Evolutionary conservation across 2,888 invertebrate genomes (phyloP).

Genomic region (Hyalella azteca): DNA sequence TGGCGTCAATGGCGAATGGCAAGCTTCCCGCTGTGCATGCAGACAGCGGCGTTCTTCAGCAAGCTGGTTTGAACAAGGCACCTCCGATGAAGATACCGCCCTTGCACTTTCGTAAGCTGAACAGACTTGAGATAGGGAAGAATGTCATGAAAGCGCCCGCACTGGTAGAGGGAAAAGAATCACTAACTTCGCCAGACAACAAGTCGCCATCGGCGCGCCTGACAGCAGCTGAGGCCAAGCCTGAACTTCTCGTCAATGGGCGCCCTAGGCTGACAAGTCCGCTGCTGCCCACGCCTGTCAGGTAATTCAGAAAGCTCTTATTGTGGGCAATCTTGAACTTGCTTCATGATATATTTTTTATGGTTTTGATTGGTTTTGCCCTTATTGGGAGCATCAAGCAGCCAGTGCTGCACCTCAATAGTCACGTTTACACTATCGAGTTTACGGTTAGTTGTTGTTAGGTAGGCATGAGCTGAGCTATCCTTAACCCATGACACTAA

Average conservation of each 20-base stretch:
- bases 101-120: constrained; percentile 18
- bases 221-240: not conserved
- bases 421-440: no score
- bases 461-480: no score
- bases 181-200: not conserved
- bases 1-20: not conserved
- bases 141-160: not conserved
- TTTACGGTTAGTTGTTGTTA: no score
- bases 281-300: not conserved
- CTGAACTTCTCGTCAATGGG: not conserved
- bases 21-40: not conserved
- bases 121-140: constrained; percentile 13
- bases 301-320: no score
- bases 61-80: not conserved
- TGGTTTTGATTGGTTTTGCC: no score
- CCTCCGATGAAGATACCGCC: constrained; percentile 7
- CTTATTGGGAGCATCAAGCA: no score
- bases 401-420: no score
- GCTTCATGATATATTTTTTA: no score
- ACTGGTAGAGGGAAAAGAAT: not conserved
- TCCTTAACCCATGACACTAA: no score
- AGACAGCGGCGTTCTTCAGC: no score
- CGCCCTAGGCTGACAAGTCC: not conserved
- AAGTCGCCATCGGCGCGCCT: not conserved
- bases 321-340: no score